phyloP scores from a whole-genome alignment of 2,888 invertebrate genomes.

The Pristionchus entomophagus region DNA sequence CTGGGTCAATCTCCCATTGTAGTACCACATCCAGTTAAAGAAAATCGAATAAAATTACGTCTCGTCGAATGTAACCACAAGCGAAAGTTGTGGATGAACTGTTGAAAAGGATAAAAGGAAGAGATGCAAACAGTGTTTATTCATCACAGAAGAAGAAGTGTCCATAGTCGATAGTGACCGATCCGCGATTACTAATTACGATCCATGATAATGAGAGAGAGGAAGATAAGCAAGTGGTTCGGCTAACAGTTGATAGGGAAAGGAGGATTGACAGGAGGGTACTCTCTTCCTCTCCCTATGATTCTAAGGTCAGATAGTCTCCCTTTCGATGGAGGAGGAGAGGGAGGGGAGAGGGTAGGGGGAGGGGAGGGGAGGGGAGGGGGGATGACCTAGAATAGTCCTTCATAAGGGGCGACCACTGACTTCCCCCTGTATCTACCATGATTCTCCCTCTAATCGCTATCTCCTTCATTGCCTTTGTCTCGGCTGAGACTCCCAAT shows the following conservation, averaged over 20 bases:
- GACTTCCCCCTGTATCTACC: neutral
- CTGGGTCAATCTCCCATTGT: neutral
- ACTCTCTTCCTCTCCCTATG: neutral
- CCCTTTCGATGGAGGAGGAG: conserved; percentile 20
- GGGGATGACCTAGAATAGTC: conserved; percentile 43
- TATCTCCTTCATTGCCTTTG: neutral
- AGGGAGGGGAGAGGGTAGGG: no score
- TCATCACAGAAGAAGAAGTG: no score
- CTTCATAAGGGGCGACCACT: conserved; percentile 13
- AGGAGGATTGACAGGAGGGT: neutral
- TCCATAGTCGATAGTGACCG: no score
- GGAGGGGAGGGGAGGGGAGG: no score
- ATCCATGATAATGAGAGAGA: neutral
- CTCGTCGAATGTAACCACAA: no score
- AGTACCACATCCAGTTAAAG: no score
- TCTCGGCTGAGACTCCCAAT: conserved; percentile 53
- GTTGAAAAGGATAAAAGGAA: no score
- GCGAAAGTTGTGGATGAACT: no score
- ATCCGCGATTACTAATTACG: no score
- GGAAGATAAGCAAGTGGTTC: neutral
- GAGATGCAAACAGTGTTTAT: no score
- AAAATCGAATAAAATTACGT: no score
- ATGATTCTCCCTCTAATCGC: conserved; percentile 6
- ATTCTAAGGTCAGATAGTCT: conserved; percentile 41
- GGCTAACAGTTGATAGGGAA: neutral